These are phyloP conservation scores for Oreochromis spilurus DNA, from an alignment of 2,113 vertebrate species.

Conservation along the genomic window DNA sequence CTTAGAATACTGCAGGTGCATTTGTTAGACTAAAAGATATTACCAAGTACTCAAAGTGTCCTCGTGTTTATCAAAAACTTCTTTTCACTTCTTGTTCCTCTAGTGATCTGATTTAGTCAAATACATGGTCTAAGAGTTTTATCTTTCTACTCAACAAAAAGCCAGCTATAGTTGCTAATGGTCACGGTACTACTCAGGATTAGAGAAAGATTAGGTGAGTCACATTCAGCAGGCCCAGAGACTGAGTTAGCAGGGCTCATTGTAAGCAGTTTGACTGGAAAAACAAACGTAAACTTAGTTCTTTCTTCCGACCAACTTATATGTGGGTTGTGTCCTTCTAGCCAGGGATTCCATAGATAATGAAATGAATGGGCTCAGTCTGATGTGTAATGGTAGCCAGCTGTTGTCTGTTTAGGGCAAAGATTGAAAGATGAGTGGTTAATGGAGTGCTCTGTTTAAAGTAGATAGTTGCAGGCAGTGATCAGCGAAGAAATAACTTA, in stretches of 20 bases:
- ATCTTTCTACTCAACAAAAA: background rate
- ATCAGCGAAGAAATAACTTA: background rate
- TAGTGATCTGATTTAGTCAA: background rate
- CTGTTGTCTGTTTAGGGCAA: background rate
- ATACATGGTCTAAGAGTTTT: background rate
- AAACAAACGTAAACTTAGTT: background rate
- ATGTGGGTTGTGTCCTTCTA: background rate
- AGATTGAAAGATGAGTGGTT: background rate
- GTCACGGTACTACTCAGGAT: rapidly evolving
- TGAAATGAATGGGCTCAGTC: background rate
- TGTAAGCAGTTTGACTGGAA: background rate
- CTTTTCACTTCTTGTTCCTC: background rate
- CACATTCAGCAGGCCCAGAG: background rate
- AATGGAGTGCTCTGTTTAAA: background rate
- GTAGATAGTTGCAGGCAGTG: background rate
- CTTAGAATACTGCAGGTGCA: background rate
- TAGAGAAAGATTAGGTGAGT: background rate
- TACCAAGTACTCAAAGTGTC: background rate
- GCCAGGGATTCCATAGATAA: background rate
- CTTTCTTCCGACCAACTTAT: background rate
- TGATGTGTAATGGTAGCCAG: background rate
- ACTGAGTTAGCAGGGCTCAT: background rate
- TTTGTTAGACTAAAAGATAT: background rate
- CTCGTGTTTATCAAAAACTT: rapidly evolving
- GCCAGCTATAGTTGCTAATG: background rate